Evolutionary conservation across 2,888 invertebrate species (phyloP), one percentile per base, ranked within the genome.

Genomic region (Phania funesta): DNA sequence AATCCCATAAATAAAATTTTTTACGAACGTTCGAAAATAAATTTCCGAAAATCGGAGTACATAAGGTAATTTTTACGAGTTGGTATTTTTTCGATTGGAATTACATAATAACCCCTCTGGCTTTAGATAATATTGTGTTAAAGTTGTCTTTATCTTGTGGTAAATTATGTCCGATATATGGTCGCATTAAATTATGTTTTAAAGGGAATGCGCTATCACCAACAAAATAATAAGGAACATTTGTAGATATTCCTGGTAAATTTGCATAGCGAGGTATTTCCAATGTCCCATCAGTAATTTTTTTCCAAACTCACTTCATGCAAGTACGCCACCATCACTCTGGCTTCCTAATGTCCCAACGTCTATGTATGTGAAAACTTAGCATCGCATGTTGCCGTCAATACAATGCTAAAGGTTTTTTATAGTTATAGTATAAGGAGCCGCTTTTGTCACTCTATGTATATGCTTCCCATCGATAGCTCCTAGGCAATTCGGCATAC

Each of bases 131-230:
- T 13, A 35, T 35, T 13, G 13, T 56, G 4, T 56, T 13, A n/a
- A n/a, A n/a, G n/a, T n/a, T 56, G 9, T 35, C 32, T 20, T 56
- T 32, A 13, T 35, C 4, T 35, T 11, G 18, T 20, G 54, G 4
- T 20, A 32, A 32, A 18, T 32, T 18, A 20, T 11, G 35, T 9
- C 20, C 3, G 29, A 9, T 6, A 29, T 29, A 29, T 29, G 29
- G 29, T 29, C 26, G 29, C 16, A 52, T 52, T 29, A 29, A 29
- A 29, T 29, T 29, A 6, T 26, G 1, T 13, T n/a, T 50, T 50
- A 50, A 50, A 5, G 24, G 50, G n/a, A 50, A 50, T 24, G 50
- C 50, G 24, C 24, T 50, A n/a, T 24, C 50, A 50, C 50, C 50
- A 6, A 50, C 24, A 24, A 50, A 50, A 50, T 50, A 50, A n/a